phyloP scores from a whole-genome alignment of 2,797 vertebrate species.

The Vipera latastei region DNA sequence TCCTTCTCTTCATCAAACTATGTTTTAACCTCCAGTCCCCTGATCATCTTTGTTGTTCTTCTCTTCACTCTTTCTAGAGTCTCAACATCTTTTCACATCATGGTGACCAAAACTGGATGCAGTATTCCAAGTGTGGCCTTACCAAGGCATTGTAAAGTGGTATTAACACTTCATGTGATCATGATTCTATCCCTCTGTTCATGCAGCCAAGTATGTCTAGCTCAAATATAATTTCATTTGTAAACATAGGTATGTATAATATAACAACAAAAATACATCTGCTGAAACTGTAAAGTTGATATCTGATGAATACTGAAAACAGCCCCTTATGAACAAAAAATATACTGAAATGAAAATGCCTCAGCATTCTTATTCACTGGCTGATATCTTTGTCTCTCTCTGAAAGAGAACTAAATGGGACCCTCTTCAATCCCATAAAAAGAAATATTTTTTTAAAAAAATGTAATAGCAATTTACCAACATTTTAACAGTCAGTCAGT shows the following conservation, averaged over 20 bases:
- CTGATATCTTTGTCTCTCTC: slow-evolving; percentile 9
- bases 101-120: too few relatives aligned
- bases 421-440: slow-evolving; percentile 57
- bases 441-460: slow-evolving; percentile 51
- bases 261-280: background rate
- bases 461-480: slow-evolving; percentile 56
- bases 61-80: too few relatives aligned
- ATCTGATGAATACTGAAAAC: background rate
- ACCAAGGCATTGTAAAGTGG: too few relatives aligned
- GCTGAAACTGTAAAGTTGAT: background rate
- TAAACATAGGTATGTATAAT: background rate
- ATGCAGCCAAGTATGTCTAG: background rate
- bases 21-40: too few relatives aligned
- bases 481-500: slow-evolving; percentile 65
- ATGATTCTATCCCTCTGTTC: too few relatives aligned
- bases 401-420: slow-evolving; percentile 41
- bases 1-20: too few relatives aligned
- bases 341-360: slow-evolving; percentile 33
- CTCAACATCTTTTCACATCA: too few relatives aligned
- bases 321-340: background rate
- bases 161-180: too few relatives aligned
- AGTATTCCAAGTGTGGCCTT: too few relatives aligned
- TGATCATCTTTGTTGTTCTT: too few relatives aligned
- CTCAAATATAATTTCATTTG: background rate
- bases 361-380: slow-evolving; percentile 29